These are phyloP conservation scores for Meghimatium bilineatum DNA, from an alignment of 2,888 invertebrate genomes.

Conservation along the genomic window DNA sequence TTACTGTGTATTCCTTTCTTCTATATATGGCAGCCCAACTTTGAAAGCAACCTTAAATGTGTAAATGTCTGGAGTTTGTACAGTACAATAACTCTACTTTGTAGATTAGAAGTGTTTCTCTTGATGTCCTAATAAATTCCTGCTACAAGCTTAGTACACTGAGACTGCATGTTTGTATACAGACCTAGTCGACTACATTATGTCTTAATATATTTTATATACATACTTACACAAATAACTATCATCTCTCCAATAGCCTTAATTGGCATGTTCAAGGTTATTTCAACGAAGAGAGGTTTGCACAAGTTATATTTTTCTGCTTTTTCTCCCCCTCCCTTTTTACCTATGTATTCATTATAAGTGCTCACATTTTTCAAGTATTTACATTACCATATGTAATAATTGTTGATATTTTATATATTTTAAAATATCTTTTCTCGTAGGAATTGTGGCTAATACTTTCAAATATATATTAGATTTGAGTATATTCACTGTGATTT, in stretches of 20 bases:
- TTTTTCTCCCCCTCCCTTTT: background rate
- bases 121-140: background rate
- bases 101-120: background rate
- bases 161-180: background rate
- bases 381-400: background rate
- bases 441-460: too few relatives aligned
- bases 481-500: too few relatives aligned
- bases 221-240: background rate
- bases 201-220: background rate
- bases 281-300: constrained; percentile 52
- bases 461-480: too few relatives aligned
- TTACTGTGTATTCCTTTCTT: too few relatives aligned
- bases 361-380: background rate
- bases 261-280: constrained; percentile 54
- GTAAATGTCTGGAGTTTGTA: background rate
- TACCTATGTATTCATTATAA: background rate
- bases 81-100: background rate
- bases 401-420: background rate
- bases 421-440: background rate
- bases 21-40: background rate
- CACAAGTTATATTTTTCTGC: background rate
- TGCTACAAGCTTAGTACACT: background rate
- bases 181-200: too few relatives aligned
- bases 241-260: constrained; percentile 47
- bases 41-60: background rate